Conservation (phyloP, 2,888 invertebrate genomes). For the Toxonevra muliebris region DNA sequence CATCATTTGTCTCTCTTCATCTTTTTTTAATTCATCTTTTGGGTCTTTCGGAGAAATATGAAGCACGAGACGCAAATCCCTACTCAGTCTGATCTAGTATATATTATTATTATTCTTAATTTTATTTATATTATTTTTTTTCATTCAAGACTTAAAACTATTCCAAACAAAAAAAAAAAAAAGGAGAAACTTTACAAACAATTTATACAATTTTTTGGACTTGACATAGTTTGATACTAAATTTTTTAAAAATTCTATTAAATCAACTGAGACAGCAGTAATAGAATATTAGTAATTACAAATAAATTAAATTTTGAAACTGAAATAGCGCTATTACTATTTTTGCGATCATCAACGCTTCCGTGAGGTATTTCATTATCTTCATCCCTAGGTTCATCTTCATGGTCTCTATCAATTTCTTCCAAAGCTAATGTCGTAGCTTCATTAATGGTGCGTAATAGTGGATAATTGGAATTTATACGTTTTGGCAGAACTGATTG, state of each 20-base stretch:
- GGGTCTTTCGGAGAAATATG: no score
- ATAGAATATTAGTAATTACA: background rate
- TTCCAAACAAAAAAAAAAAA: no score
- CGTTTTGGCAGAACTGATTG: slow-evolving; percentile 50
- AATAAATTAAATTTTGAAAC: background rate
- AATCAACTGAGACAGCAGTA: background rate
- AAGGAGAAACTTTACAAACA: no score
- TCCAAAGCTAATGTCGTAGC: slow-evolving; percentile 69
- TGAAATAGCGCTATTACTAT: slow-evolving; percentile 36
- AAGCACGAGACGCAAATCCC: no score
- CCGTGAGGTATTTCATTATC: slow-evolving; percentile 65
- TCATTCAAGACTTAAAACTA: no score
- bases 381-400: slow-evolving; percentile 44
- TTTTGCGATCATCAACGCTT: slow-evolving; percentile 53
- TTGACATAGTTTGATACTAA: background rate
- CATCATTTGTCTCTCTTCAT: no score
- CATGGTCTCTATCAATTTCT: slow-evolving; percentile 65
- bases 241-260: background rate
- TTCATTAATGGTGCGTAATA: slow-evolving; percentile 78
- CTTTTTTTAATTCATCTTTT: no score
- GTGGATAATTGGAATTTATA: slow-evolving; percentile 70
- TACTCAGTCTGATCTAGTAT: no score
- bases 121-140: no score
- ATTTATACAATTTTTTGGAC: background rate
- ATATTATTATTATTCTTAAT: no score